Conservation (phyloP, 2,797 vertebrate genomes). For the Oreonectes daqikongensis region DNA sequence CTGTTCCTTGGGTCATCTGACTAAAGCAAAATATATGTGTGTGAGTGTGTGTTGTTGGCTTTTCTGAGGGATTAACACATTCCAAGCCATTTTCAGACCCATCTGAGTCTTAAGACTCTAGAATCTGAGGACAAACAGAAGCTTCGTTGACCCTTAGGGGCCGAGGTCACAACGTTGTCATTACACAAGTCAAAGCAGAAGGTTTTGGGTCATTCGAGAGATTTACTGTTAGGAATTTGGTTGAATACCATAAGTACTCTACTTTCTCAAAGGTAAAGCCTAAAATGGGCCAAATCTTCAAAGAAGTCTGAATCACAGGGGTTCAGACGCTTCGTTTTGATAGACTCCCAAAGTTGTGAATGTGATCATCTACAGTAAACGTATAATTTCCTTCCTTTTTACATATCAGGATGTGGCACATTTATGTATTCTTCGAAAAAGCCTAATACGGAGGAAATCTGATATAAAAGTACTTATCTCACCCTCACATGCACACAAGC, state of each 20-base stretch:
- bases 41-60: constrained; percentile 51
- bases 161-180: constrained; percentile 60
- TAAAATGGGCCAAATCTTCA: constrained; percentile 10
- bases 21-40: constrained; percentile 34
- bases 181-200: constrained; percentile 61
- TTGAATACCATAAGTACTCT: constrained; percentile 48
- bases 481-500: background rate
- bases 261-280: constrained; percentile 32
- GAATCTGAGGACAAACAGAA: constrained; percentile 66
- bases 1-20: constrained; percentile 42
- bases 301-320: background rate
- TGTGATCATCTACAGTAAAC: background rate
- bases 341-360: background rate
- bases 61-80: constrained; percentile 67
- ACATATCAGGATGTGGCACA: background rate
- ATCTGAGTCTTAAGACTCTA: constrained; percentile 57
- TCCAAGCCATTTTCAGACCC: constrained; percentile 55
- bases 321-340: constrained; percentile 2
- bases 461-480: background rate
- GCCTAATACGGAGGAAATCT: constrained; percentile 4
- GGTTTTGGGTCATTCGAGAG: constrained; percentile 50
- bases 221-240: constrained; percentile 37
- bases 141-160: constrained; percentile 60
- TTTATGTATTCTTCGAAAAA: background rate
- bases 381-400: background rate